Evolutionary conservation across 2,797 vertebrate species (phyloP).

Genomic region (Manis pentadactyla): DNA sequence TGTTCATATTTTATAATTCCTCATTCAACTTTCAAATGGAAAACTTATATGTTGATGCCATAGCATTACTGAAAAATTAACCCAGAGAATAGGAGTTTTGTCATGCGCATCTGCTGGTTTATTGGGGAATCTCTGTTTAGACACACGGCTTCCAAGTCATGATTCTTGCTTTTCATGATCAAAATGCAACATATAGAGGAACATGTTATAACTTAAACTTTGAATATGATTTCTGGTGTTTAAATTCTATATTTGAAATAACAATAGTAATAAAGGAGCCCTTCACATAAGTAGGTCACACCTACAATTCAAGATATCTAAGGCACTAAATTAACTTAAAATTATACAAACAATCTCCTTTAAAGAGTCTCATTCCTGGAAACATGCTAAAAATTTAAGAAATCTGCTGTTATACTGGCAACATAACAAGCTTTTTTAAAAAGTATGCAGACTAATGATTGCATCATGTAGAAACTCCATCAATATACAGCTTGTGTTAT

Average conservation of each 20-base stretch:
- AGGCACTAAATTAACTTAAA: neutral
- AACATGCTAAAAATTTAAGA: neutral
- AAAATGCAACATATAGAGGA: neutral
- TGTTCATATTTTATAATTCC: neutral
- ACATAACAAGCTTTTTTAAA: neutral
- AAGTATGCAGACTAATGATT: neutral
- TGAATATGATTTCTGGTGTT: neutral
- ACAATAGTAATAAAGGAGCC: neutral
- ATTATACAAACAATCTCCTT: neutral
- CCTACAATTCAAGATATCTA: neutral
- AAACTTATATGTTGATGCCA: neutral
- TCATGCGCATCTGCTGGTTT: neutral
- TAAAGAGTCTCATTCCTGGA: neutral
- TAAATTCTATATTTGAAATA: neutral
- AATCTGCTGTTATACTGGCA: neutral
- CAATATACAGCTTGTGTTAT: constrained; percentile 6
- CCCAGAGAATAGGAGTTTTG: neutral
- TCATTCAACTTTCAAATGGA: neutral
- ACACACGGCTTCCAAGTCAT: neutral
- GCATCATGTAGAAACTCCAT: neutral
- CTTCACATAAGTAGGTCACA: neutral
- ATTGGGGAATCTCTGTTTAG: neutral
- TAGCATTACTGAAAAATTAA: neutral
- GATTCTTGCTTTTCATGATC: neutral
- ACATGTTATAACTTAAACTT: neutral